Conservation (phyloP, 2,888 invertebrate species). For the Antheraea assamensis region DNA sequence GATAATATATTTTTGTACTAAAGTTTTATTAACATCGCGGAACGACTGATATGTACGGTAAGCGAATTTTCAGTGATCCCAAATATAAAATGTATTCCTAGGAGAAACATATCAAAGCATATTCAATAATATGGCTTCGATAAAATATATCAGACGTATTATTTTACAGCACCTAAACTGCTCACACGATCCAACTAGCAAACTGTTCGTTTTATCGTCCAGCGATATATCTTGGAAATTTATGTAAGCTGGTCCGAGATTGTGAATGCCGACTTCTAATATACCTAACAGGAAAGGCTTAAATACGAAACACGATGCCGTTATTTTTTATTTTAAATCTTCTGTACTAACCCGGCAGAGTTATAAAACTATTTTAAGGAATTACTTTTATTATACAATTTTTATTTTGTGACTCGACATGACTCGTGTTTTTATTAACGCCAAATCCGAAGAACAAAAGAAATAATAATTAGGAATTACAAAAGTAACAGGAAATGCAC, state of each 20-base stretch:
- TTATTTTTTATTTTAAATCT: neutral
- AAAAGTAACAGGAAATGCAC: too few relatives aligned
- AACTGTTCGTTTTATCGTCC: slow-evolving; percentile 43
- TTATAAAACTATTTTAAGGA: too few relatives aligned
- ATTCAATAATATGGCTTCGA: slow-evolving; percentile 44
- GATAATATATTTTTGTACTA: neutral
- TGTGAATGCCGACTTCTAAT: slow-evolving; percentile 21
- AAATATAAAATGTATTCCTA: slow-evolving; percentile 38
- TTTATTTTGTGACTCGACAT: too few relatives aligned
- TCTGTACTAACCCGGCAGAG: too few relatives aligned
- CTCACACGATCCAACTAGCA: slow-evolving; percentile 37
- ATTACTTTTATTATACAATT: too few relatives aligned
- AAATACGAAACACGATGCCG: neutral
- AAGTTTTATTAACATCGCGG: slow-evolving; percentile 18
- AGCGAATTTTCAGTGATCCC: neutral
- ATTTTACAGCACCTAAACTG: slow-evolving; percentile 42
- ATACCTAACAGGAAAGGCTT: slow-evolving; percentile 3
- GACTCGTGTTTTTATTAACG: too few relatives aligned
- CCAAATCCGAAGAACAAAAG: too few relatives aligned
- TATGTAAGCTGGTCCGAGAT: slow-evolving; percentile 38
- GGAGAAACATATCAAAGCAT: slow-evolving; percentile 34
- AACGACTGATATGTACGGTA: slow-evolving; percentile 25
- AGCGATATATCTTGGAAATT: slow-evolving; percentile 34
- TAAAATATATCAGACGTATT: slow-evolving; percentile 51
- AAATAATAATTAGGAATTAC: too few relatives aligned